A percentile compares a stretch with the other conserved stretches of the same genome.
These are phyloP conservation scores for Volucella zonaria DNA, from an alignment of 2,888 invertebrate species.

Conservation along the genomic window DNA sequence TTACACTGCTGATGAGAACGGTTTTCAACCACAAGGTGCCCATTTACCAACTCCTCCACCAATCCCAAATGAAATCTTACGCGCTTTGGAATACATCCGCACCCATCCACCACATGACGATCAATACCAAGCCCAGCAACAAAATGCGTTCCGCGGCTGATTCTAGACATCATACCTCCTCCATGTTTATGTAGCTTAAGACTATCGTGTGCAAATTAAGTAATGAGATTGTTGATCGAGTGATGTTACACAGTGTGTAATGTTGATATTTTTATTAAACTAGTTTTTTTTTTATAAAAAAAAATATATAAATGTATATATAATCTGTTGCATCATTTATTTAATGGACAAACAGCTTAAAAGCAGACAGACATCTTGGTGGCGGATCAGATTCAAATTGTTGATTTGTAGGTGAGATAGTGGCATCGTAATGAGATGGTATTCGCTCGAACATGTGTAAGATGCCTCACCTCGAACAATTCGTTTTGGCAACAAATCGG, in stretches of 20 bases:
- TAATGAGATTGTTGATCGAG: constrained; percentile 24
- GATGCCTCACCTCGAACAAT: neutral
- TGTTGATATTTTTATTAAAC: constrained; percentile 41
- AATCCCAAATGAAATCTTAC: constrained; percentile 84
- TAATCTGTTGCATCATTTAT: constrained; percentile 20
- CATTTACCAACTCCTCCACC: constrained; percentile 84
- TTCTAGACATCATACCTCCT: constrained; percentile 56
- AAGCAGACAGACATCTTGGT: no score
- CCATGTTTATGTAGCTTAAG: constrained; percentile 11
- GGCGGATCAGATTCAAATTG: no score
- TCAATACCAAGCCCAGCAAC: constrained; percentile 5
- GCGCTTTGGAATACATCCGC: constrained; percentile 83
- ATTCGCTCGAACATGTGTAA: neutral
- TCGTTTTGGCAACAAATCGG: constrained; percentile 1
- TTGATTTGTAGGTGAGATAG: neutral
- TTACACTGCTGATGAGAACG: constrained; percentile 85
- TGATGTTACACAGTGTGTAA: constrained; percentile 40
- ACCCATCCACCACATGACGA: constrained; percentile 78
- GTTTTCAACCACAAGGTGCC: constrained; percentile 83
- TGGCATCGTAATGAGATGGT: neutral
- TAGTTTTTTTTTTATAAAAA: constrained; percentile 26
- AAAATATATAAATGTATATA: neutral
- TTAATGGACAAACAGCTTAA: neutral
- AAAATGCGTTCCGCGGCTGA: constrained; percentile 6
- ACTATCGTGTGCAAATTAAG: constrained; percentile 25